Evolutionary conservation across 1,140 invertebrate species (phyloP).

Genomic region (Drosophila sproati): DNA sequence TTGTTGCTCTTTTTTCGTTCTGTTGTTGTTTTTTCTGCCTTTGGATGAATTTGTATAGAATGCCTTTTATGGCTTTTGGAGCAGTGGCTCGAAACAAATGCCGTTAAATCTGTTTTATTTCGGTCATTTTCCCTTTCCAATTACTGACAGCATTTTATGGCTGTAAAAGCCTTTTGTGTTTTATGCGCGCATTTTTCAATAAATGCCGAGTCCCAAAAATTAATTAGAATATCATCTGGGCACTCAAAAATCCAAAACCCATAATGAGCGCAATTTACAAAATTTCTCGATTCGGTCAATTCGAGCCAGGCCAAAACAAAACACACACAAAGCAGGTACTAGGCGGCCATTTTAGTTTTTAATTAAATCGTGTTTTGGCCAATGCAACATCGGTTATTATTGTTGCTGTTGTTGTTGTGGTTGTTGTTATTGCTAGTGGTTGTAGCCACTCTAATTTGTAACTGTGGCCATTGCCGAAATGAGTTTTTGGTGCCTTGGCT

Average conservation of each 20-base stretch:
- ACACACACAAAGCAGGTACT: constrained; percentile 55
- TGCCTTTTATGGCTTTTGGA: constrained; percentile 63
- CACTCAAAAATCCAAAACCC: constrained; percentile 71
- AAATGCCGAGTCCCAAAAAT: constrained; percentile 55
- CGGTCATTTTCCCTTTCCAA: constrained; percentile 33
- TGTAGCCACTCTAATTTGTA: constrained; percentile 50
- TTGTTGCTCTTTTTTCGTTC: constrained; percentile 34
- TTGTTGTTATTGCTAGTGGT: constrained; percentile 29
- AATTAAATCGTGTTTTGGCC: constrained; percentile 71
- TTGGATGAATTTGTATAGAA: constrained; percentile 72
- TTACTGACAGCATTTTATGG: constrained; percentile 42
- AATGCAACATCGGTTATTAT: constrained; percentile 44
- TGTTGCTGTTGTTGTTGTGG: constrained; percentile 16
- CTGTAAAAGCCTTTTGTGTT: constrained; percentile 19
- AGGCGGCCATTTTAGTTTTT: constrained; percentile 68
- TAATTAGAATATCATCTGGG: constrained; percentile 60
- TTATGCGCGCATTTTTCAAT: constrained; percentile 41
- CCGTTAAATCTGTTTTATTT: constrained; percentile 62
- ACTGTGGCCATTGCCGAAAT: constrained; percentile 54
- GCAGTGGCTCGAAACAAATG: constrained; percentile 34
- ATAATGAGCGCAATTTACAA: constrained; percentile 71
- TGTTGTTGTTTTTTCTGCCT: constrained; percentile 26
- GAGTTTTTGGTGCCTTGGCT: constrained; percentile 65
- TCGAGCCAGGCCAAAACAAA: constrained; percentile 21
- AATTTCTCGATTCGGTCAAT: constrained; percentile 64